phyloP scores from a whole-genome alignment of 2,797 vertebrate species.

The Sylvilagus floridanus region DNA sequence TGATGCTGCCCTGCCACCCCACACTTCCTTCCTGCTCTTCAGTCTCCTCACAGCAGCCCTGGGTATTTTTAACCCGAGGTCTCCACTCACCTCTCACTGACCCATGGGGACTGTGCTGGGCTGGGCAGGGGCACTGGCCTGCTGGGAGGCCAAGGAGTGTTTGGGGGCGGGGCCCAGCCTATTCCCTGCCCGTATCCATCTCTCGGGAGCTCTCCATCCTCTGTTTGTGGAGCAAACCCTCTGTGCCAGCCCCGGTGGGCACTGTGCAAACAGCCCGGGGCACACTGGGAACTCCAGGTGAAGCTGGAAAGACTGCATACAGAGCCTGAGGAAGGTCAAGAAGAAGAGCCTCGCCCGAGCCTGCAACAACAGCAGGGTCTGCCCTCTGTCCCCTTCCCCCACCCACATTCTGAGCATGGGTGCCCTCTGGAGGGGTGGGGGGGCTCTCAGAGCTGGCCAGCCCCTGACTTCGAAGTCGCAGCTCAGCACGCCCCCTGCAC shows the following conservation, averaged over 20 bases:
- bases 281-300: neutral
- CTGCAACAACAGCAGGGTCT: neutral
- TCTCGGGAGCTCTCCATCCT: neutral
- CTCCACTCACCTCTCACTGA: slow-evolving; percentile 58
- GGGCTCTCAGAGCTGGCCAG: neutral
- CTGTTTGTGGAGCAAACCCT: neutral
- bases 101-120: neutral
- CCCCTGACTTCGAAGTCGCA: neutral
- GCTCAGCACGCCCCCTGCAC: neutral
- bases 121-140: neutral
- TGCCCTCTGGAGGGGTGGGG: neutral
- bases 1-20: slow-evolving; percentile 64
- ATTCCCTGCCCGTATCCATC: neutral
- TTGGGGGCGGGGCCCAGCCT: neutral
- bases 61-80: slow-evolving; percentile 83
- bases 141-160: neutral
- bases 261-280: neutral
- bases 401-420: neutral
- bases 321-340: neutral
- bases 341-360: neutral
- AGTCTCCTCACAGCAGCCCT: slow-evolving; percentile 64
- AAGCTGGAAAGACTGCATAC: neutral
- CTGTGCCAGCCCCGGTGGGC: neutral
- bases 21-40: slow-evolving; percentile 85
- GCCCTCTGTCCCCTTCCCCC: neutral